Evolutionary conservation across 2,888 invertebrate genomes (phyloP), one percentile per base, ranked within the genome.

Genomic region (Meiosimyza decipiens): DNA sequence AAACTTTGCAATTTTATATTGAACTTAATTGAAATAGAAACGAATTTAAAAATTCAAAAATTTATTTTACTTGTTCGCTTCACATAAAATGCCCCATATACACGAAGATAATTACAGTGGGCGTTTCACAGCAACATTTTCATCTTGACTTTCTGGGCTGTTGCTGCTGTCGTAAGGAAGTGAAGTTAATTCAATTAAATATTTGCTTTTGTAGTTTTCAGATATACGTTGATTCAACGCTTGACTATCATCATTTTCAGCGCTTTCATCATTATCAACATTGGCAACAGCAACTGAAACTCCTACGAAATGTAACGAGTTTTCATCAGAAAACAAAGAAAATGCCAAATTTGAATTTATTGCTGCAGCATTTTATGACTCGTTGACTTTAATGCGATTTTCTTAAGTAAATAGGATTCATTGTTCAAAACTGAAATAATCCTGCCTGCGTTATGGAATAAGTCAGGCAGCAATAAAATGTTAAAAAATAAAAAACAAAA

Each of bases 171-270:
- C 28, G 40, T 9, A 60, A 60, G 60, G 60, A 66, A 66, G 33
- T 40, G 66, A 54, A n/a, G 13, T 55, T 64, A 71, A 74, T 71
- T 71, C 65, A 74, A 74, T 74, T 74, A 74, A 71, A 69, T 71
- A 72, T 66, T 69, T 70, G 65, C 66, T 65, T 64, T 70, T 69
- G 69, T 54, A 51, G 59, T 60, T 66, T 66, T 22, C 18, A 62
- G 69, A 60, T 69, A 62, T 52, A 50, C 13, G 52, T 40, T 18
- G 22, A 49, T 50, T 16, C 40, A 63, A 63, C 12, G 18, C 49
- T 11, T 7, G 28, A 28, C 28, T 28, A 28, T 40, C 9, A 40
- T 40, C 40, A 40, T 6, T 9, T 6, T 47, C 62, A 47, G 13
- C 47, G 47, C 13, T 47, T 33, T 16, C 47, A 47, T 7, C n/a